Percentiles rank a stretch among this genome's conserved stretches.
Evolutionary conservation across 2,888 invertebrate genomes (phyloP).

Genomic region (Hirtodrosophila alboralis): DNA sequence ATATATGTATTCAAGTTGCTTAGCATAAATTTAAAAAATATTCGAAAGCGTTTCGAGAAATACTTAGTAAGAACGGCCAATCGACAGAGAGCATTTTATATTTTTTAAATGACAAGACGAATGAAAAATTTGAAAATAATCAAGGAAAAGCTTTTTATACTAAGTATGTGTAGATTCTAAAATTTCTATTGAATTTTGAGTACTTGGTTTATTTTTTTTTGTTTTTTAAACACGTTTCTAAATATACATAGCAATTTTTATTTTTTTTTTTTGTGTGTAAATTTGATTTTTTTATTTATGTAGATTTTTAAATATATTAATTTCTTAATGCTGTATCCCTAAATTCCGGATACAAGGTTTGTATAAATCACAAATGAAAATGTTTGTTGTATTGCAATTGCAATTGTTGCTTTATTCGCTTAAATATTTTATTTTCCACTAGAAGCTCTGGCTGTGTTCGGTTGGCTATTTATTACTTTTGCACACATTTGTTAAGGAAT

Average conservation of each 20-base stretch:
- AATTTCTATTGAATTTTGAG: neutral
- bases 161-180: conserved; percentile 5
- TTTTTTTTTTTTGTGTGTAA: conserved; percentile 6
- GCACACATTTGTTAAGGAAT: conserved; percentile 18
- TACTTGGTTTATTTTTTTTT: neutral
- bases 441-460: conserved; percentile 66
- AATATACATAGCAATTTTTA: too few relatives aligned
- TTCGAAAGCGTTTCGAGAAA: conserved; percentile 21
- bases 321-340: conserved; percentile 13
- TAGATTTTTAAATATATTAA: conserved; percentile 27
- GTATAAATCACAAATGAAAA: conserved; percentile 39
- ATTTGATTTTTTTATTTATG: conserved; percentile 10
- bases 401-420: conserved; percentile 33
- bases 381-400: conserved; percentile 30
- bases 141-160: conserved; percentile 1
- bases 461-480: conserved; percentile 53
- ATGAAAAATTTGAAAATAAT: neutral
- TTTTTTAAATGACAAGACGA: neutral
- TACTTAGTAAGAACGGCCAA: conserved; percentile 35
- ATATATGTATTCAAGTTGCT: conserved; percentile 26
- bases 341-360: conserved; percentile 12
- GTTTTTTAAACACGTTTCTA: too few relatives aligned
- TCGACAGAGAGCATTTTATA: conserved; percentile 20
- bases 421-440: conserved; percentile 37
- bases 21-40: conserved; percentile 22